Evolutionary conservation across 2,797 vertebrate species (phyloP), one percentile per base, ranked within the genome.

Genomic region (Sitta carolinensis): DNA sequence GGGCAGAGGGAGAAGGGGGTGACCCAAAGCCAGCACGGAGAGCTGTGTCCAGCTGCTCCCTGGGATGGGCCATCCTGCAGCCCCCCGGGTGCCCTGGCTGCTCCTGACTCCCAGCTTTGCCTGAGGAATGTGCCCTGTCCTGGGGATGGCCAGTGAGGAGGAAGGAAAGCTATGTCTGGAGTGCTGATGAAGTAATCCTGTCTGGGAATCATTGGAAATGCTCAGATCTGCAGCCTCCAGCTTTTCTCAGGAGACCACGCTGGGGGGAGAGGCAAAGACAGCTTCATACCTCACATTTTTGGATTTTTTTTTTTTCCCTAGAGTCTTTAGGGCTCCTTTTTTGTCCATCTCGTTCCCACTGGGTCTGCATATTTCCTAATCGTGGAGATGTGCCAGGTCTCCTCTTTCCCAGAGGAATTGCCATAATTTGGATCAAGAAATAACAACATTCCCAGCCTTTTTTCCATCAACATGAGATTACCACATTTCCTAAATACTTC

Each of bases 351-450:
- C 4, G 8, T 90, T 97, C 95, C 95, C 95, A 95, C 80, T 69
- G 70, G 91, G 70, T 84, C 63, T 94, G 83, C 89, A 84, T 93
- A 91, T 93, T 94, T 97, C 73, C 75, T 79, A 86, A 84, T n/a
- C 70, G 12, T 94, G 95, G 95, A 94, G 27, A 43, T 21, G 57
- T 82, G 95, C 95, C 95, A 95, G 83, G 67, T 90, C 89, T 70
- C 27, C 89, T 90, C 91, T 96, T 97, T 97, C 96, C 96, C 96
- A 96, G 91, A 94, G 95, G 96, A 97, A 94, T 94, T 96, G 77
- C 74, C 80, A 32, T 84, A 9, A 70, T 79, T 94, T 88, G 86
- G 91, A 93, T 84, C 87, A 67, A 76, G 87, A 93, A 94, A 70
- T 76, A 91, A 94, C 84, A 96, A 95, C 95, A 93, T 97, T 96